Conservation (phyloP, 2,797 vertebrate species). For the Artibeus jamaicensis region DNA sequence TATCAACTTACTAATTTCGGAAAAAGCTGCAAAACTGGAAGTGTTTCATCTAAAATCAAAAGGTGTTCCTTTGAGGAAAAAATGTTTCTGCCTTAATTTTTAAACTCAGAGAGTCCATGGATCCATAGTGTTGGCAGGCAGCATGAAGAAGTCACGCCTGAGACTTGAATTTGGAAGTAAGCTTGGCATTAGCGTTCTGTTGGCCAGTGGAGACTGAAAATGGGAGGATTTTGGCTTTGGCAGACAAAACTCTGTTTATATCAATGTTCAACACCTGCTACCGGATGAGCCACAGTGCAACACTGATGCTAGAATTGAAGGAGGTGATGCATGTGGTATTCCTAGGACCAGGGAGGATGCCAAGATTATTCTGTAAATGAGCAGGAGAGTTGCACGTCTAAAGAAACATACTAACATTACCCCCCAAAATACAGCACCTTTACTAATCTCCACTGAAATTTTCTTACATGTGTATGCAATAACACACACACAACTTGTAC, state of each 20-base stretch:
- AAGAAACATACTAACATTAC: neutral
- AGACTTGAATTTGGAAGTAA: slow-evolving; percentile 40
- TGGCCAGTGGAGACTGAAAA: slow-evolving; percentile 4
- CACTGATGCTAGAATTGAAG: slow-evolving; percentile 10
- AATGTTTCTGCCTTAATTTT: slow-evolving; percentile 54
- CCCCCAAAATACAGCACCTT: neutral
- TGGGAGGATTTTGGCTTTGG: slow-evolving; percentile 35
- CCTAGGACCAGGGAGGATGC: neutral
- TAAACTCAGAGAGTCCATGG: slow-evolving; percentile 27
- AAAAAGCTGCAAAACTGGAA: slow-evolving; percentile 25
- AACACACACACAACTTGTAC: neutral
- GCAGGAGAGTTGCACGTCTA: neutral
- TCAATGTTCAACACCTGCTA: slow-evolving; percentile 54
- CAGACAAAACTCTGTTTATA: slow-evolving; percentile 44
- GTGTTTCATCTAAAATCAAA: slow-evolving; percentile 9
- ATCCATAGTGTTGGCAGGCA: slow-evolving; percentile 61
- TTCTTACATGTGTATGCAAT: neutral
- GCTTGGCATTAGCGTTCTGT: slow-evolving; percentile 27
- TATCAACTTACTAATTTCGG: slow-evolving; percentile 39
- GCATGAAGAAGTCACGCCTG: slow-evolving; percentile 51
- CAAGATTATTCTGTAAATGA: neutral
- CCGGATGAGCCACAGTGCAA: neutral
- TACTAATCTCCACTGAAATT: neutral
- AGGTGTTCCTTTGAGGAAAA: neutral
- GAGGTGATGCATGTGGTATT: neutral